A percentile compares a stretch with the other conserved stretches of the same genome.
Evolutionary conservation across 1,140 invertebrate species (phyloP).

Genomic region (Thaumetopoea pityocampa): DNA sequence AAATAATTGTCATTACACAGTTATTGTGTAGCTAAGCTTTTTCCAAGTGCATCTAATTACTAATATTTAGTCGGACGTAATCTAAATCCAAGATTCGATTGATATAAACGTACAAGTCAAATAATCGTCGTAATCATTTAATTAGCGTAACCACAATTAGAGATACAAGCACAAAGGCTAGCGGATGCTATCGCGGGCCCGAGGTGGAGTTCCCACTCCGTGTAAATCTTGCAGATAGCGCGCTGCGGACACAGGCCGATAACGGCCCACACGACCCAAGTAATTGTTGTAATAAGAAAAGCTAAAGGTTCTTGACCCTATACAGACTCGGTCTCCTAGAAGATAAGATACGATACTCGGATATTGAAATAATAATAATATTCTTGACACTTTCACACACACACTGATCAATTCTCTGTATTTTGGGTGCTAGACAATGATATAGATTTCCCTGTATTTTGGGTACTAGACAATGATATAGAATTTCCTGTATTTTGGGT

Average conservation of each 20-base stretch:
- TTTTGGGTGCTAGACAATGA: too few relatives aligned
- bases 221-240: conserved; percentile 56
- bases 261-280: conserved; percentile 43
- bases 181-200: conserved; percentile 34
- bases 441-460: too few relatives aligned
- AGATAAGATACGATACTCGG: conserved; percentile 33
- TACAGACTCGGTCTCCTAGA: conserved; percentile 41
- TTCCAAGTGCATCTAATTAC: too few relatives aligned
- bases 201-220: conserved; percentile 41
- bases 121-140: conserved; percentile 13
- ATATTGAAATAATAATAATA: conserved; percentile 7
- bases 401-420: too few relatives aligned
- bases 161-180: conserved; percentile 21
- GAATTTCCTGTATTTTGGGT: too few relatives aligned
- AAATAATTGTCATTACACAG: too few relatives aligned
- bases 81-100: too few relatives aligned
- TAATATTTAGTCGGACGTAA: too few relatives aligned
- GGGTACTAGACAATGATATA: too few relatives aligned
- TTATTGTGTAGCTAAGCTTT: too few relatives aligned
- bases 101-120: too few relatives aligned
- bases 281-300: conserved; percentile 61
- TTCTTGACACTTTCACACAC: too few relatives aligned
- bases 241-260: conserved; percentile 35
- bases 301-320: conserved; percentile 31
- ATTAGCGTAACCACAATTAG: conserved; percentile 16